phyloP scores from a whole-genome alignment of 2,113 vertebrate species.

The Genyomyrus donnyi region DNA sequence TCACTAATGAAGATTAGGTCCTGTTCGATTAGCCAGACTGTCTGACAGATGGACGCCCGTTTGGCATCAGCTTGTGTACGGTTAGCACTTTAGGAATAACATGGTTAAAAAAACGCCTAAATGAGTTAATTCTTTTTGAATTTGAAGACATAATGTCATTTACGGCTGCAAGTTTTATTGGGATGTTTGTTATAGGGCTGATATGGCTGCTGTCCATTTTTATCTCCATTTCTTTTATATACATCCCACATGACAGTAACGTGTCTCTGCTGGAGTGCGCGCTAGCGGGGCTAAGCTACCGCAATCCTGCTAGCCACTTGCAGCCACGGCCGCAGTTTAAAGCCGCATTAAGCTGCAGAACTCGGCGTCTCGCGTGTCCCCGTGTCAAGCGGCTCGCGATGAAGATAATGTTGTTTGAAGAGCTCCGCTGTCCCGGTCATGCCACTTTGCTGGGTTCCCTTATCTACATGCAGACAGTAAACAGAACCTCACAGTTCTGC shows the following conservation, averaged over 20 bases:
- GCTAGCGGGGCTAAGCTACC: neutral
- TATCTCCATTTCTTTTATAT: neutral
- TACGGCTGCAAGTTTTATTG: neutral
- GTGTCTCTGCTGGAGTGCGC: neutral
- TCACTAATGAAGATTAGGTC: neutral
- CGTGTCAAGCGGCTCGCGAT: constrained; percentile 7
- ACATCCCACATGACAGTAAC: neutral
- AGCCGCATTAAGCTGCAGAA: neutral
- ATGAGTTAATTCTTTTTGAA: neutral
- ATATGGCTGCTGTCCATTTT: neutral
- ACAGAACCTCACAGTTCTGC: constrained; percentile 23
- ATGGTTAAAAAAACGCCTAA: neutral
- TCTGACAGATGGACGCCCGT: neutral
- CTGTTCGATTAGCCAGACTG: neutral
- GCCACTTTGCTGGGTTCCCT: constrained; percentile 24
- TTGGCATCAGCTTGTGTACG: neutral
- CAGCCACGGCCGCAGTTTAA: neutral
- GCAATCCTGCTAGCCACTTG: neutral
- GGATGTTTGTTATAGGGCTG: neutral
- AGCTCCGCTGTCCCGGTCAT: neutral
- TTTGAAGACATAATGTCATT: neutral
- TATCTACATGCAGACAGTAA: constrained; percentile 24
- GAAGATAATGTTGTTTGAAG: constrained; percentile 24
- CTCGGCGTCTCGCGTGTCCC: constrained; percentile 6
- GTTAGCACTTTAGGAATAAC: neutral